Evolutionary conservation across 2,888 invertebrate species (phyloP), one percentile per base, ranked within the genome.

Genomic region (Rhogogaster chlorosoma): DNA sequence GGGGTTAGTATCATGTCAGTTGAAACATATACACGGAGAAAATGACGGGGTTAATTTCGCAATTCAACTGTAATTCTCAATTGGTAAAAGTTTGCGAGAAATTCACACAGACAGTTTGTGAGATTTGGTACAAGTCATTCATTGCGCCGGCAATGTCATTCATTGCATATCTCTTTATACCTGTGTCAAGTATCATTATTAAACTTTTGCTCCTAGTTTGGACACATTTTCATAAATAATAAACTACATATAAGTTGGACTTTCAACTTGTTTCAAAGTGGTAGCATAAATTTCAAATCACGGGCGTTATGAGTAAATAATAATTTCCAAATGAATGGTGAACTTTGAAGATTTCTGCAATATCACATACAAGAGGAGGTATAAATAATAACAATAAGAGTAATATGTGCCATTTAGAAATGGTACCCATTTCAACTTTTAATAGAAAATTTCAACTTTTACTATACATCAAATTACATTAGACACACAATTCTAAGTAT

Each of bases 361-460:
- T 80, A 38, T 26, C 12, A 80, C 61, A 80, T 61, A 80, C 32
- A 80, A 45, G 67, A 83, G 83, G 83, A 83, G 64, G 83, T 70
- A 83, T 83, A 83, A 83, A 83, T 83, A 83, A 83, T 83, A 83
- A 83, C 67, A 83, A 83, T 83, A 49, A 83, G 64, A 83, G 45
- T 45, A 36, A 67, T 70, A 83, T 36, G 83, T 83, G 67, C 45
- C 83, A 83, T 67, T 83, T 42, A 29, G 83, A 67, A 83, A 83
- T 83, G 83, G 45, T 83, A 67, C 32, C 83, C 83, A 83, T 83
- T 83, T 83, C 67, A 83, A 70, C 67, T 10, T 83, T 83, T 83
- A 83, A 83, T 83, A 83, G 45, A 67, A 83, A 83, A 83, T 45
- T 83, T 67, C 64, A 83, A 42, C 42, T 64, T 83, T 67, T 67